Evolutionary conservation across 2,888 invertebrate genomes (phyloP).

Genomic region (Tigriopus californicus): DNA sequence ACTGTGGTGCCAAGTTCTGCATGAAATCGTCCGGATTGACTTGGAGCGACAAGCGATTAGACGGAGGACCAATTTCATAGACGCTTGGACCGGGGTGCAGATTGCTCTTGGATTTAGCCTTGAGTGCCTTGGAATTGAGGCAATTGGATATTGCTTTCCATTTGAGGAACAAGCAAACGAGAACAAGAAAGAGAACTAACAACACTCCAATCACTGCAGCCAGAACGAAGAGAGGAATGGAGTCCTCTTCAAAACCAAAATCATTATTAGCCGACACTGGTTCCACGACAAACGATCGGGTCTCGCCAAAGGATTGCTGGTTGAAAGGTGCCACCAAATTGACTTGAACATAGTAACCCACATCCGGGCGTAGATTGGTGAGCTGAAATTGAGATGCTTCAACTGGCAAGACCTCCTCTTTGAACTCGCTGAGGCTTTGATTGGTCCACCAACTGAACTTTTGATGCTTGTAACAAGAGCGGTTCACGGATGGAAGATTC

Average conservation of each 20-base stretch:
- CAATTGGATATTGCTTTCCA: too few relatives aligned
- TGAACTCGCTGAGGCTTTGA: neutral
- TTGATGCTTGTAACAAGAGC: constrained; percentile 2
- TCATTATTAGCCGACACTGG: neutral
- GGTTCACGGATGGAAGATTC: neutral
- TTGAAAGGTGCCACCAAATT: constrained; percentile 1
- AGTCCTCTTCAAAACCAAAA: neutral
- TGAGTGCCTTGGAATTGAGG: too few relatives aligned
- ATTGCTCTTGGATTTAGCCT: too few relatives aligned
- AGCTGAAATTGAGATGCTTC: neutral
- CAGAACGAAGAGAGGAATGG: neutral
- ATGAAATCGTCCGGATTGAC: constrained; percentile 10
- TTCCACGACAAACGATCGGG: neutral
- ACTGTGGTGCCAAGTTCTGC: constrained; percentile 13
- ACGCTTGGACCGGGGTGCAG: too few relatives aligned
- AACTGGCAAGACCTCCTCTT: neutral
- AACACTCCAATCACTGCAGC: neutral
- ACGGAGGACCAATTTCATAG: too few relatives aligned
- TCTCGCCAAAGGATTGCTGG: neutral
- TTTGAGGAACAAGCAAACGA: neutral
- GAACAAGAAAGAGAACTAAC: neutral
- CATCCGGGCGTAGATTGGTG: neutral
- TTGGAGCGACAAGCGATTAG: too few relatives aligned
- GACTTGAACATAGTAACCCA: constrained; percentile 11
- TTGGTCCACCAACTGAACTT: constrained; percentile 9